phyloP scores from a whole-genome alignment of 2,888 invertebrate genomes.

The Sphaerophoria rueppellii region DNA sequence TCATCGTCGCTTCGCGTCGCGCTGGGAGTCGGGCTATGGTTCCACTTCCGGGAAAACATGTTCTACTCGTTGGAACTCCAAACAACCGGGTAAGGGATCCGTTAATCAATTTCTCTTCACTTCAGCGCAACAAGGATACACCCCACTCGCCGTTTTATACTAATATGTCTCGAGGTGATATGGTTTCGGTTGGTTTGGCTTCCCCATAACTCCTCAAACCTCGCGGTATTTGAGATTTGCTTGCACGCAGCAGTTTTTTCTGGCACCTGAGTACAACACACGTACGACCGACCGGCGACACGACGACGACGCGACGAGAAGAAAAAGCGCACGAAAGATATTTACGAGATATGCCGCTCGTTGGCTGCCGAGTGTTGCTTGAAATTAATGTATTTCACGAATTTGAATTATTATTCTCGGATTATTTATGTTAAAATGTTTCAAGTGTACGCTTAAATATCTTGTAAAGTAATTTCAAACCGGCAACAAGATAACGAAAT shows the following conservation, averaged over 20 bases:
- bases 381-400: slow-evolving; percentile 61
- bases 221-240: slow-evolving; percentile 43
- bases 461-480: slow-evolving; percentile 49
- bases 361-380: neutral
- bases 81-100: slow-evolving; percentile 46
- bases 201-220: neutral
- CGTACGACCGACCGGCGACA: neutral
- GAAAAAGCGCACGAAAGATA: neutral
- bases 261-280: slow-evolving; percentile 45
- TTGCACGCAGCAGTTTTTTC: slow-evolving; percentile 56
- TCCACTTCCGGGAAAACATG: slow-evolving; percentile 26
- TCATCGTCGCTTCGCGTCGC: too few species aligned
- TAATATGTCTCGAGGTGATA: neutral
- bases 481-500: slow-evolving; percentile 28
- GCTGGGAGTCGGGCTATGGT: slow-evolving; percentile 36
- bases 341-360: neutral
- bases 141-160: neutral
- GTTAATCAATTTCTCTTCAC: slow-evolving; percentile 65
- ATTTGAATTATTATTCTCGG: slow-evolving; percentile 54
- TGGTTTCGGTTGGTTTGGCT: neutral
- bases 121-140: slow-evolving; percentile 27
- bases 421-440: slow-evolving; percentile 64
- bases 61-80: slow-evolving; percentile 22
- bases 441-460: slow-evolving; percentile 26
- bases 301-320: neutral